Evolutionary conservation across 2,797 vertebrate genomes (phyloP).

Genomic region (Leptatherina wallacei): DNA sequence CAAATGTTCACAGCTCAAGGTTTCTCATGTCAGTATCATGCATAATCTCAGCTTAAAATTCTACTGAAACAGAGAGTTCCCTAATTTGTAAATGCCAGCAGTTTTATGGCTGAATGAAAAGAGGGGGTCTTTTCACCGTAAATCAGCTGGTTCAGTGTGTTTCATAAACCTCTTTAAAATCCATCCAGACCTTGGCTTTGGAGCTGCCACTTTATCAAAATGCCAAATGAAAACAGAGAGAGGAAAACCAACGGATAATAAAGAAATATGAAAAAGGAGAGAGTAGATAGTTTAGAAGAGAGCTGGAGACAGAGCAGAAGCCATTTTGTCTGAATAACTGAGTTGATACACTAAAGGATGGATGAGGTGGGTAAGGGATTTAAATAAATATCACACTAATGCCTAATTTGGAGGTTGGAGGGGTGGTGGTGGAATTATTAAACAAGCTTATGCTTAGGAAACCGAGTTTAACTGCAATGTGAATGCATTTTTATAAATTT

Average conservation of each 20-base stretch:
- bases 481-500: neutral
- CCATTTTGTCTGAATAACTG: conserved; percentile 19
- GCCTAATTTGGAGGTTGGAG: neutral
- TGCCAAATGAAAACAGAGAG: conserved; percentile 34
- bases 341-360: conserved; percentile 6
- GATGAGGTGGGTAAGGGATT: neutral
- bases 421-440: neutral
- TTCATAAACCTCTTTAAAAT: conserved; percentile 48
- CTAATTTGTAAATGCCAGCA: conserved; percentile 44
- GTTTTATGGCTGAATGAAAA: conserved; percentile 36
- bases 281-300: neutral
- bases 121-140: conserved; percentile 30
- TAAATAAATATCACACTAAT: neutral
- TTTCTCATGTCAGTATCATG: conserved; percentile 8
- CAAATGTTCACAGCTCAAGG: conserved; percentile 26
- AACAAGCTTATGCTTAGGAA: neutral
- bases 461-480: neutral
- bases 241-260: conserved; percentile 33
- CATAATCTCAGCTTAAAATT: conserved; percentile 24
- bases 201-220: conserved; percentile 61
- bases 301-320: neutral
- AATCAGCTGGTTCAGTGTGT: conserved; percentile 56
- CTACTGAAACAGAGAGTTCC: conserved; percentile 16
- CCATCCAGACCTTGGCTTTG: conserved; percentile 62
- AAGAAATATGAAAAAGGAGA: conserved; percentile 40